A percentile compares a stretch with the other conserved stretches of the same genome.
phyloP scores from a whole-genome alignment of 2,797 vertebrate genomes.

The Muscicapa comitata region DNA sequence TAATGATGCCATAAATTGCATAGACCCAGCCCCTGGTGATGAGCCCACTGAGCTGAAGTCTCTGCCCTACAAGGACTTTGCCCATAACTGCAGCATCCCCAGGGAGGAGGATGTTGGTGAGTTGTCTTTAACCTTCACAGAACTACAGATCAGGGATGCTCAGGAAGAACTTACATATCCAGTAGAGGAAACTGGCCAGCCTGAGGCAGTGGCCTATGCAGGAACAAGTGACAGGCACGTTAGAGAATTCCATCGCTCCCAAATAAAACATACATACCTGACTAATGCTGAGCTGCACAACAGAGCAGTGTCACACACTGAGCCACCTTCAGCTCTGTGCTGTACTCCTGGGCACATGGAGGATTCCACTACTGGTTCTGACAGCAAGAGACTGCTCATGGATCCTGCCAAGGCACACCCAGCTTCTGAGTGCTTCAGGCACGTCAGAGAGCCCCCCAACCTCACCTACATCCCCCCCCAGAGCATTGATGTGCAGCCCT shows the following conservation, averaged over 20 bases:
- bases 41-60: constrained; percentile 45
- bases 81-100: neutral
- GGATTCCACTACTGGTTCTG: neutral
- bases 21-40: neutral
- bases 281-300: neutral
- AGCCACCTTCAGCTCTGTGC: constrained; percentile 38
- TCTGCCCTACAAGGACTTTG: neutral
- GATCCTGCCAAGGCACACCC: neutral
- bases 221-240: neutral
- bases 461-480: constrained; percentile 67
- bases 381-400: neutral
- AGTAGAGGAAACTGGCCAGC: constrained; percentile 64
- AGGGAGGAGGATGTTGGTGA: constrained; percentile 33
- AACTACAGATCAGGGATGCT: constrained; percentile 47
- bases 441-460: constrained; percentile 67
- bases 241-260: neutral
- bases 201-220: neutral
- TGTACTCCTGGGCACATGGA: neutral
- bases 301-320: neutral
- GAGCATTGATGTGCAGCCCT: neutral
- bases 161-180: constrained; percentile 55
- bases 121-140: constrained; percentile 62
- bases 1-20: constrained; percentile 6
- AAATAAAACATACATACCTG: neutral
- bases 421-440: neutral